Evolutionary conservation across 2,113 vertebrate species (phyloP).

Genomic region (Tretioscincus oriximinensis): DNA sequence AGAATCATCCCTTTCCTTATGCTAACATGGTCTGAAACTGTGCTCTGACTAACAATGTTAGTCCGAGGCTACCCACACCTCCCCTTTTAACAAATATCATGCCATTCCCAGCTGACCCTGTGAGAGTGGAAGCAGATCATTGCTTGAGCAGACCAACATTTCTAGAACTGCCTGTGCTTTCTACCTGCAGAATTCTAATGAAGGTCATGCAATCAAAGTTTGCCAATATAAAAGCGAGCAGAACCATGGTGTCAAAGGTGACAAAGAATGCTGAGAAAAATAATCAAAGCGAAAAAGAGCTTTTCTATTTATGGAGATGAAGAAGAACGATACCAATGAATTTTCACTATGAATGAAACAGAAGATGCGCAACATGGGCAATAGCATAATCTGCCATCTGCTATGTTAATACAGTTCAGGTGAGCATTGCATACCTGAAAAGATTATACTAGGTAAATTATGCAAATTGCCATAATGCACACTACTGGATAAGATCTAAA

Average conservation of each 20-base stretch:
- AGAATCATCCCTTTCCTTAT: no score
- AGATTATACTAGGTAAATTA: constrained; percentile 7
- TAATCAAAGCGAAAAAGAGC: background rate
- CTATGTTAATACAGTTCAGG: background rate
- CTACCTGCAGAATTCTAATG: no score
- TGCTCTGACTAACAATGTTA: no score
- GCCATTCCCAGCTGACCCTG: no score
- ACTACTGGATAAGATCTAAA: background rate
- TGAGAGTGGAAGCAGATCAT: no score
- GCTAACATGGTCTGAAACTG: no score
- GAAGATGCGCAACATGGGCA: background rate
- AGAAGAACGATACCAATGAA: background rate
- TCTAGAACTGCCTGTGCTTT: no score
- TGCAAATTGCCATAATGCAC: background rate
- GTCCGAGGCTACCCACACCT: no score
- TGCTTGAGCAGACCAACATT: no score
- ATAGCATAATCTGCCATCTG: background rate
- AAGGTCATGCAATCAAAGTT: background rate
- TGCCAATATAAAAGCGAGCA: background rate
- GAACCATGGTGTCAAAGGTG: background rate
- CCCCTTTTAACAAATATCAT: no score
- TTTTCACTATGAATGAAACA: background rate
- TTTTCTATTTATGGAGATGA: background rate
- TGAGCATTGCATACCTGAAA: background rate
- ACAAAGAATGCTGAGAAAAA: background rate